These are phyloP conservation scores for Drosophila baimaii DNA, from an alignment of 1,140 invertebrate species.

Conservation along the genomic window DNA sequence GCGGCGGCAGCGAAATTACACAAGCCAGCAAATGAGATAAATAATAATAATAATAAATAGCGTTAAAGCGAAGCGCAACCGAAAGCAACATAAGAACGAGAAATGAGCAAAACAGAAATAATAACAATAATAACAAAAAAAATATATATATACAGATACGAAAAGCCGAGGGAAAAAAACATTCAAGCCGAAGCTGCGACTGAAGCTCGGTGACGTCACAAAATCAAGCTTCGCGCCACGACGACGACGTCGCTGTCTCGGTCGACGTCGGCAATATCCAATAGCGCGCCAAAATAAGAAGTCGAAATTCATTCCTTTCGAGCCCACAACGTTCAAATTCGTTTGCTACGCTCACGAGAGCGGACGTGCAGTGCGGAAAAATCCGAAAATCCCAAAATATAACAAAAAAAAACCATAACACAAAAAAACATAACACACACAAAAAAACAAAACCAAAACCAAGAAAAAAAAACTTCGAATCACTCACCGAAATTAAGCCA, in stretches of 20 bases:
- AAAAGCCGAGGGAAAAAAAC: conserved; percentile 5
- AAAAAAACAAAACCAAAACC: conserved; percentile 9
- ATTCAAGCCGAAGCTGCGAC: conserved; percentile 32
- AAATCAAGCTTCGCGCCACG: conserved; percentile 28
- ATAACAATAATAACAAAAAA: conserved; percentile 10
- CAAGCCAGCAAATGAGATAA: conserved; percentile 46
- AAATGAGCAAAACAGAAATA: conserved; percentile 38
- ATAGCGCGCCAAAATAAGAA: conserved; percentile 82
- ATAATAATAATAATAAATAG: conserved; percentile 56
- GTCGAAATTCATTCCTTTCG: conserved; percentile 81
- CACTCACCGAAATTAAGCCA: conserved; percentile 26
- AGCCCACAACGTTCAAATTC: conserved; percentile 76
- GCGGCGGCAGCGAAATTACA: conserved; percentile 41
- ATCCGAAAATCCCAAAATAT: conserved; percentile 7
- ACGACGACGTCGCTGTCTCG: conserved; percentile 11
- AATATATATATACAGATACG: background rate
- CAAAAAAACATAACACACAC: conserved; percentile 25
- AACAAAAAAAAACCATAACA: conserved; percentile 40
- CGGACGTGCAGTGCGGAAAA: conserved; percentile 82
- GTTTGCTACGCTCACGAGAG: conserved; percentile 83
- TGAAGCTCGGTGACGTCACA: conserved; percentile 71
- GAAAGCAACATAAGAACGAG: conserved; percentile 53
- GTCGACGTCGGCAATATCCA: conserved; percentile 59
- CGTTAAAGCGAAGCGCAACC: conserved; percentile 21
- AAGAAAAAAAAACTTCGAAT: conserved; percentile 21